These are phyloP conservation scores for Polydesmus complanatus DNA, from an alignment of 2,888 invertebrate genomes.

Conservation along the genomic window DNA sequence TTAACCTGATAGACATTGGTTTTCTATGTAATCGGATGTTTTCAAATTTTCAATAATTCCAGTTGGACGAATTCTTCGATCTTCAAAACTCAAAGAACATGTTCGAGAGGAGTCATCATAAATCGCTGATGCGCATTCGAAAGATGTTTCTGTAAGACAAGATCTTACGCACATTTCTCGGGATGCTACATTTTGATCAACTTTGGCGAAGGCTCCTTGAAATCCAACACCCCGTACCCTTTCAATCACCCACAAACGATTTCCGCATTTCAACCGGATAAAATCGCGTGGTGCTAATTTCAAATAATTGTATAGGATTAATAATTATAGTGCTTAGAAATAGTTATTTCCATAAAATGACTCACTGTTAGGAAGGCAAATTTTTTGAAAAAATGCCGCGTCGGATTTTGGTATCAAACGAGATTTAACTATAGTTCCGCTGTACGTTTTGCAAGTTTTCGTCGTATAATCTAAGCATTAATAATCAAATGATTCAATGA, in stretches of 20 bases:
- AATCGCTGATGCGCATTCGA: constrained; percentile 33
- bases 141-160: constrained; percentile 2
- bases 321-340: neutral
- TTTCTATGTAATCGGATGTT: constrained; percentile 39
- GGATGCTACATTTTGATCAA: constrained; percentile 5
- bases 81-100: constrained; percentile 56
- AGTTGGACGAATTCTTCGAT: constrained; percentile 59
- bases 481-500: neutral
- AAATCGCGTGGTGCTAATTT: neutral
- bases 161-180: constrained; percentile 1
- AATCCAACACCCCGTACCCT: constrained; percentile 1
- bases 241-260: constrained; percentile 8
- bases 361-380: constrained; percentile 12
- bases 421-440: constrained; percentile 2
- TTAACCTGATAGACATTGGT: constrained; percentile 39
- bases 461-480: constrained; percentile 3
- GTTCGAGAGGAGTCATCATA: constrained; percentile 34
- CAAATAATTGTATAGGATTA: neutral
- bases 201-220: neutral
- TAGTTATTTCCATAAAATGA: neutral
- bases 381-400: constrained; percentile 13
- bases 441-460: constrained; percentile 9
- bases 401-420: neutral
- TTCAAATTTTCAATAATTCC: constrained; percentile 44
- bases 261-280: neutral